Evolutionary conservation across 2,113 vertebrate genomes (phyloP), one percentile per base, ranked within the genome.

Genomic region (Brienomyrus brachyistius): DNA sequence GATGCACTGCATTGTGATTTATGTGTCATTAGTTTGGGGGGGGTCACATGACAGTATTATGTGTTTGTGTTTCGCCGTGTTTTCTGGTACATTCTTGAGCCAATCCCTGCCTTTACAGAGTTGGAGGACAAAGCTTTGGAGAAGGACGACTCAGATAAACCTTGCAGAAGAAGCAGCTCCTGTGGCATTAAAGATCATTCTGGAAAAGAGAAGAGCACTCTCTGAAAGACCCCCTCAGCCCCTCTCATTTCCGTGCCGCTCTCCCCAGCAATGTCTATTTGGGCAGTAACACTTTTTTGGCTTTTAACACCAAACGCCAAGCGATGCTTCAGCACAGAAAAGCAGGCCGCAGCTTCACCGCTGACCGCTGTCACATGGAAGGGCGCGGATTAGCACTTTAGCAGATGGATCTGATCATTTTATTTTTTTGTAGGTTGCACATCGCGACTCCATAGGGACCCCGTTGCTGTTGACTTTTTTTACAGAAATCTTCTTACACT

Each of bases 131-230:
- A 95, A 87, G 92, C 94, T 27, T 93, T 94, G n/a, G 97, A 98
- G 84, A 95, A 96, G 80, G 94, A 96, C 56, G 94, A 50, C 92
- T 94, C 89, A 70, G 94, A 77, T 92, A 93, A 0, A 90, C 94
- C 35, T 48, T 96, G 90, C 95, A 96, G 21, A 94, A 97, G 21
- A 94, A 95, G 62, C 93, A 96, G 97, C 87, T 95, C 97, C 9
- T 94, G 94, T 93, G 95, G 96, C 84, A 95, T 96, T 92, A 98
- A 97, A 93, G 97, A 97, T 82, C 96, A 97, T 87, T 95, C 95
- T n/a, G 96, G 96, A 89, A 97, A 97, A 93, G 97, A 94, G 97
- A 92, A 66, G n/a, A 6, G 35, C 27, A 43, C 70, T 23, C 52
- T 21, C n/a, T 54, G 87, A 88, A 66, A 89, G 92, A 90, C 91